These are phyloP conservation scores for Pseudochirops corinnae DNA, from an alignment of 2,797 vertebrate genomes.

Conservation along the genomic window DNA sequence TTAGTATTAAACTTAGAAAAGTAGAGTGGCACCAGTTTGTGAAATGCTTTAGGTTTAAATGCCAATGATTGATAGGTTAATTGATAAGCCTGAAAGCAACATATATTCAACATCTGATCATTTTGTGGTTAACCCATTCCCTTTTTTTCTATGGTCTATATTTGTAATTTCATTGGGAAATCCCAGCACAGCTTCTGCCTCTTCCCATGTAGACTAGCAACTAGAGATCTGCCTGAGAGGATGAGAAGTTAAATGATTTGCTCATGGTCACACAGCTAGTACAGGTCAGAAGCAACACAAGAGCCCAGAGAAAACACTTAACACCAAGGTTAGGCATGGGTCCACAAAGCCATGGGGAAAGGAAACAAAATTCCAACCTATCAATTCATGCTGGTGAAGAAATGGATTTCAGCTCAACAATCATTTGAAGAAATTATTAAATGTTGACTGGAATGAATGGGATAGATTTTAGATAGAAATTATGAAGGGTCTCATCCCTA, in stretches of 20 bases:
- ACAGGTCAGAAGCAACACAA: background rate
- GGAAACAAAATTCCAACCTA: conserved; percentile 42
- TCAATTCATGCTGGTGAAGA: background rate
- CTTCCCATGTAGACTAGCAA: background rate
- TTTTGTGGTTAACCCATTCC: background rate
- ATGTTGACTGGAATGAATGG: background rate
- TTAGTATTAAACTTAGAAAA: background rate
- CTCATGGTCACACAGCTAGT: background rate
- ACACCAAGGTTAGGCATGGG: background rate
- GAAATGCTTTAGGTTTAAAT: background rate
- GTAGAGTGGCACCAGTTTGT: background rate
- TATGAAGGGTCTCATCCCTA: background rate
- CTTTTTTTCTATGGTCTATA: background rate
- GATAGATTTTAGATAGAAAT: too few relatives aligned
- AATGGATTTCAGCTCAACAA: conserved; percentile 44
- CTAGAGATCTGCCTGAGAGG: background rate
- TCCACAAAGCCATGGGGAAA: background rate
- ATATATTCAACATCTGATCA: background rate
- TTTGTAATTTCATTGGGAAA: background rate
- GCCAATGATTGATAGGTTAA: background rate
- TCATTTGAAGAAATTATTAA: background rate
- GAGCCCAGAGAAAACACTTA: background rate
- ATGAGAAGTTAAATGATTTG: background rate
- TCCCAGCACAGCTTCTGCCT: background rate
- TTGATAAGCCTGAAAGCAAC: background rate